These are phyloP conservation scores for Hirtodrosophila confusa DNA, from an alignment of 2,888 invertebrate genomes.

Conservation along the genomic window DNA sequence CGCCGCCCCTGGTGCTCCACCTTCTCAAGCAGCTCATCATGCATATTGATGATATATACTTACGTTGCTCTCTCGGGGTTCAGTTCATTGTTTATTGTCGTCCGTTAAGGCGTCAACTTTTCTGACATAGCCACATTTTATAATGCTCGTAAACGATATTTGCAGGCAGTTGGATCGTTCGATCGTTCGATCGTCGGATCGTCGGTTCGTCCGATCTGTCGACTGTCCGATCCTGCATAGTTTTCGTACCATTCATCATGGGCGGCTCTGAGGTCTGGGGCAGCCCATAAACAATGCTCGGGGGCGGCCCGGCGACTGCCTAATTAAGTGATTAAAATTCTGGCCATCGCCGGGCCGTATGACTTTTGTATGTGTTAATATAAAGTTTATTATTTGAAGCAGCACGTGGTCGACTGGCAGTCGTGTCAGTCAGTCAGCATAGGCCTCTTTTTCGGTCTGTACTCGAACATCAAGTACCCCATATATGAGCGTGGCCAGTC, in stretches of 20 bases:
- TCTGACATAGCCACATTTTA: conserved; percentile 63
- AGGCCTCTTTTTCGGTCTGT: conserved; percentile 53
- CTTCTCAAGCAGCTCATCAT: conserved; percentile 60
- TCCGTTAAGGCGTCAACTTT: conserved; percentile 65
- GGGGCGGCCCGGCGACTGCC: conserved; percentile 51
- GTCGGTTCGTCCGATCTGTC: conserved; percentile 17
- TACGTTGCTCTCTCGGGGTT: conserved; percentile 49
- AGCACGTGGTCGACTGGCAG: conserved; percentile 82
- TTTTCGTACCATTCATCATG: conserved; percentile 58
- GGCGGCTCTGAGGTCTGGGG: conserved; percentile 31
- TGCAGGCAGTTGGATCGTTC: conserved; percentile 42
- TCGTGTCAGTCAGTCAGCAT: conserved; percentile 24
- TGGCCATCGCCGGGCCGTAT: conserved; percentile 77
- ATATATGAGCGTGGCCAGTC: conserved; percentile 28
- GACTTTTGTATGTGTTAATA: conserved; percentile 85
- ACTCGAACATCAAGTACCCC: conserved; percentile 38
- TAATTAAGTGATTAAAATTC: conserved; percentile 84
- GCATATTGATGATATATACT: conserved; percentile 71
- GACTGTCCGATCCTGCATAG: conserved; percentile 60
- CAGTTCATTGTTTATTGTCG: conserved; percentile 68
- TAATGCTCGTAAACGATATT: conserved; percentile 62
- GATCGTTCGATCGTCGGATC: conserved; percentile 22
- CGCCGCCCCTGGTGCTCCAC: conserved; percentile 3
- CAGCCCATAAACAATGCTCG: conserved; percentile 50
- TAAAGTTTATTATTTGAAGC: conserved; percentile 84